Percentiles rank a stretch among this genome's conserved stretches.
These are phyloP conservation scores for Capra hircus DNA, from an alignment of 2,113 vertebrate species.

Conservation along the genomic window DNA sequence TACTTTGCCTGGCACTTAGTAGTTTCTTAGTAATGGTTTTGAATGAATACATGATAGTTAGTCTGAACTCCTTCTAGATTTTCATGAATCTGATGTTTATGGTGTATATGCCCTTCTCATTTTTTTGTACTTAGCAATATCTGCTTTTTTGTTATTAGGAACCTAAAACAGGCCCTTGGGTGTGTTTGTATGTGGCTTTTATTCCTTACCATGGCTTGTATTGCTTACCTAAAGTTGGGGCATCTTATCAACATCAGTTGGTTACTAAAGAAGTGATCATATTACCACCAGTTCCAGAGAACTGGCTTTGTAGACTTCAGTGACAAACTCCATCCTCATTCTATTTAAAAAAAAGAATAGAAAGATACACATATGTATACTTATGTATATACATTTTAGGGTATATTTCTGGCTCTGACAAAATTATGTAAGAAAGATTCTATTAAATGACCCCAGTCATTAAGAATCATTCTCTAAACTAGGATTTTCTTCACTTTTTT, in stretches of 20 bases:
- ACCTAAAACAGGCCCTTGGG: not conserved
- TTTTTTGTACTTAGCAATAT: slow-evolving; percentile 22
- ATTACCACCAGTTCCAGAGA: not conserved
- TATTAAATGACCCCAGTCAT: slow-evolving; percentile 10
- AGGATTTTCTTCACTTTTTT: slow-evolving; percentile 20
- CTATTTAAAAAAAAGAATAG: not conserved
- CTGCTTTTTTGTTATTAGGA: slow-evolving; percentile 46
- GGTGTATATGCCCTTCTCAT: not conserved
- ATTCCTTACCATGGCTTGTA: slow-evolving; percentile 17
- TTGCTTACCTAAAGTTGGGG: slow-evolving; percentile 1
- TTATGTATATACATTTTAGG: not conserved
- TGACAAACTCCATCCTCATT: not conserved
- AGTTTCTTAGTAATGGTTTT: not conserved
- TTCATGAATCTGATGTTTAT: slow-evolving; percentile 31
- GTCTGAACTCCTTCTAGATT: slow-evolving; percentile 5
- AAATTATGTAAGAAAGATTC: not conserved
- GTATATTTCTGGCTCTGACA: not conserved
- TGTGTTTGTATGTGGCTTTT: not conserved
- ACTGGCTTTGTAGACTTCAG: not conserved
- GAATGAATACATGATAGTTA: not conserved
- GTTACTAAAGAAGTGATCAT: slow-evolving; percentile 14
- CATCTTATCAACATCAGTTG: slow-evolving; percentile 10
- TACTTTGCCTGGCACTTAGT: slow-evolving; percentile 10
- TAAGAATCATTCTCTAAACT: slow-evolving; percentile 22
- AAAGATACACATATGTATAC: not conserved